Evolutionary conservation across 2,888 invertebrate species (phyloP).

Genomic region (Epirrita christyi): DNA sequence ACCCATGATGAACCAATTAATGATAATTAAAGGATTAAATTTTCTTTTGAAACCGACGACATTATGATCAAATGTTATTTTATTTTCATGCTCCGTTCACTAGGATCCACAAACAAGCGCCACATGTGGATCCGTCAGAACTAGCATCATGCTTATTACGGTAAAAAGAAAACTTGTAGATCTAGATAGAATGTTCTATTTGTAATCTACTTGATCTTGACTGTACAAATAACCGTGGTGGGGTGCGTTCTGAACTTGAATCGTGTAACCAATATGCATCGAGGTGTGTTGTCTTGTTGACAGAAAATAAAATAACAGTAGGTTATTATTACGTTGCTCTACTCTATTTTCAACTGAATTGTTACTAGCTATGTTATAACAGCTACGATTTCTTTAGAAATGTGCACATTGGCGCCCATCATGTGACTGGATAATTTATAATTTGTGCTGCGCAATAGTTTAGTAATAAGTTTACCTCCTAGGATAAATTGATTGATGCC

Average conservation of each 20-base stretch:
- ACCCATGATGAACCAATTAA: neutral
- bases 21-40: neutral
- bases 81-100: too few relatives aligned
- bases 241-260: constrained; percentile 49
- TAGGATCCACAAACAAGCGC: too few relatives aligned
- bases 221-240: constrained; percentile 41
- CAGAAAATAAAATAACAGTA: constrained; percentile 15
- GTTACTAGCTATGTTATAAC: too few relatives aligned
- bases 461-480: too few relatives aligned
- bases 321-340: neutral
- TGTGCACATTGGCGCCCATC: neutral
- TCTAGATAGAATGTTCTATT: constrained; percentile 57
- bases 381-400: neutral
- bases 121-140: too few relatives aligned
- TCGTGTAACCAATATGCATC: constrained; percentile 61
- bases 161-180: constrained; percentile 42
- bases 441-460: neutral
- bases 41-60: neutral
- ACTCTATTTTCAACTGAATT: too few relatives aligned
- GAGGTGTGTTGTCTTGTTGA: constrained; percentile 54
- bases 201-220: constrained; percentile 56
- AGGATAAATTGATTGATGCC: too few relatives aligned
- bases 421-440: neutral
- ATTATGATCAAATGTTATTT: too few relatives aligned
- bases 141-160: constrained; percentile 33